Conservation (phyloP, 2,797 vertebrate genomes). For the Trichosurus vulpecula region DNA sequence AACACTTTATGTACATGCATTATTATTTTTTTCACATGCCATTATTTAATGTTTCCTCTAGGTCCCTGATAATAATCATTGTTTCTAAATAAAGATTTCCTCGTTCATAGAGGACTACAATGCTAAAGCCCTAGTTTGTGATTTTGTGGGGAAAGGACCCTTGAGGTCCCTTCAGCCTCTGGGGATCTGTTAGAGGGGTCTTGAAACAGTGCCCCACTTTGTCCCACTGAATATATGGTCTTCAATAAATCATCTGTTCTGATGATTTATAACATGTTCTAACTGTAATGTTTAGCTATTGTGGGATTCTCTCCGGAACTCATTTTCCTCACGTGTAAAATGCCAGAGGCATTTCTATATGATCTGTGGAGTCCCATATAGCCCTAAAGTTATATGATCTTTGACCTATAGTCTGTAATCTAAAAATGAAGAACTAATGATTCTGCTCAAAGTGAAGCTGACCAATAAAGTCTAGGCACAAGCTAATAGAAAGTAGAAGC, state of each 20-base stretch:
- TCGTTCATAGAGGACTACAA: not conserved
- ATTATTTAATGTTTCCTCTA: not conserved
- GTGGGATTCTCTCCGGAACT: not conserved
- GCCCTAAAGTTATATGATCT: not conserved
- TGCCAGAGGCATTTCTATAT: not conserved
- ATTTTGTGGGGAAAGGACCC: not conserved
- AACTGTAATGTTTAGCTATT: not conserved
- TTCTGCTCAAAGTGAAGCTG: not conserved
- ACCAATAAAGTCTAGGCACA: not conserved
- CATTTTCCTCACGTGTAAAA: not conserved
- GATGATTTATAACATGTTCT: not conserved
- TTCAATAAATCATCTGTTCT: not conserved
- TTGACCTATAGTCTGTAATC: not conserved
- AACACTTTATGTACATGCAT: not conserved
- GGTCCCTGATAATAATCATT: not conserved
- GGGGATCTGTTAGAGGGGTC: not conserved
- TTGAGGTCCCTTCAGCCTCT: not conserved
- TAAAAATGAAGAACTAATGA: not conserved
- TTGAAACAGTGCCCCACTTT: not conserved
- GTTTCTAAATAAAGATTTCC: not conserved
- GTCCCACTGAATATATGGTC: not conserved
- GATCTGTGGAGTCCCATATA: not conserved
- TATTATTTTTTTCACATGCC: not conserved
- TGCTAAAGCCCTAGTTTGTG: not conserved
- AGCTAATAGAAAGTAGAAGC: not conserved